Evolutionary conservation across 2,797 vertebrate genomes (phyloP), one percentile per base, ranked within the genome.

Genomic region (Apogon talboti): DNA sequence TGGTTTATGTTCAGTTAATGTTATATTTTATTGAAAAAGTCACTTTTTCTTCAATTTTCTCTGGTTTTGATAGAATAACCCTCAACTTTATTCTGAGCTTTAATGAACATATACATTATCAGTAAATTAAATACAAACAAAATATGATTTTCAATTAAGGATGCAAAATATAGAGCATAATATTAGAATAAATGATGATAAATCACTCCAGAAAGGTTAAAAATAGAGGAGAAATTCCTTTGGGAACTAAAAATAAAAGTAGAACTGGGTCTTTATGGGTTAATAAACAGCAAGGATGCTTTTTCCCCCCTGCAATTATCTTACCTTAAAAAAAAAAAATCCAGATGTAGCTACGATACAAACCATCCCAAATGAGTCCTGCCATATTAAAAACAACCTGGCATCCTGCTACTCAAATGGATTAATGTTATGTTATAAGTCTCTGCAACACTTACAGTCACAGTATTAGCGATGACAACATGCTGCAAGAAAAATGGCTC

Each of bases 341-440:
- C 37, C 48, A 71, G 48, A 74, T 70, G 59, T 43, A 37, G 7
- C 58, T 71, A 75, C 7, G 75, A 57, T 30, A 57, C 9, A 33
- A 74, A 82, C 52, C 71, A 44, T 59, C 52, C 55, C 62, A 79
- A 70, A 81, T 72, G 61, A 85, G 74, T 47, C 75, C 55, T 76
- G 71, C 69, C 66, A 67, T 54, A 76, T 85, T 76, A 67, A 61
- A 65, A 74, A 67, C 52, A 76, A 64, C 59, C 46, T 61, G 61
- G 63, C 65, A 44, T 38, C 1, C 6, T 67, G 60, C 62, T 52
- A 71, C 65, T 40, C 52, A 46, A 74, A 76, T 58, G 55, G 60
- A 67, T 47, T 50, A 65, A 30, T 58, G 72, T 65, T 78, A 47
- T 51, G 64, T 37, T 37, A 72, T 62, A 61, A 61, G 80, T 79